Evolutionary conservation across 2,888 invertebrate genomes (phyloP).

Genomic region (Clanis bilineata): DNA sequence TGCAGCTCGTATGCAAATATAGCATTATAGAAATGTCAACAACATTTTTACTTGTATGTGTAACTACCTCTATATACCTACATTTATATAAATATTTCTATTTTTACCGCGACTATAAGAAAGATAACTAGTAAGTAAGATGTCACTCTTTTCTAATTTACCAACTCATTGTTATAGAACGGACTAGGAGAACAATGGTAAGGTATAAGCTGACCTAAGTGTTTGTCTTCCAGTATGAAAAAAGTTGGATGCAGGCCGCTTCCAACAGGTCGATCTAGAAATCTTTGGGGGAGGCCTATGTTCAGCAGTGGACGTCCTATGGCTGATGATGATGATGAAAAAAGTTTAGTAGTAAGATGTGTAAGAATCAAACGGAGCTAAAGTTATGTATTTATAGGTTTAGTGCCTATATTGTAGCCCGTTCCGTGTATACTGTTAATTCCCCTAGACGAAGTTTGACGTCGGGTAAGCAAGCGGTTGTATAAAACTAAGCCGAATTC

Average conservation of each 20-base stretch:
- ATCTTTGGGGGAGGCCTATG: too few relatives aligned
- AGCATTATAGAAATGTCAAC: constrained; percentile 11
- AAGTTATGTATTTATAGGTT: too few relatives aligned
- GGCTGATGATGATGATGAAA: too few relatives aligned
- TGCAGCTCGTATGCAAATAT: constrained; percentile 3
- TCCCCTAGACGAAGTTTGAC: too few relatives aligned
- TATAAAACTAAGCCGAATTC: too few relatives aligned
- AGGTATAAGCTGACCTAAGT: constrained; percentile 9
- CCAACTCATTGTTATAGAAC: neutral
- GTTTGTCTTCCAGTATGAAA: constrained; percentile 6
- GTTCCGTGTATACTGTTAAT: too few relatives aligned
- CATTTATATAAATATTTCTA: neutral
- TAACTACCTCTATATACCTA: neutral
- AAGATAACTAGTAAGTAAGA: neutral
- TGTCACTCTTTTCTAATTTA: neutral
- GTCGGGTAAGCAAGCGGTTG: too few relatives aligned
- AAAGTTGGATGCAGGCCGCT: neutral
- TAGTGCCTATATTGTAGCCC: too few relatives aligned
- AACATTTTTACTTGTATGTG: neutral
- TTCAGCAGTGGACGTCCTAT: too few relatives aligned
- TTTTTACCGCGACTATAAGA: neutral
- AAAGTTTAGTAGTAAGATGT: too few relatives aligned
- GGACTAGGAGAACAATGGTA: constrained; percentile 12
- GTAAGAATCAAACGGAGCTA: too few relatives aligned
- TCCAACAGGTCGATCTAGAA: too few relatives aligned